phyloP scores from a whole-genome alignment of 2,113 vertebrate genomes.

The Eolophus roseicapilla region DNA sequence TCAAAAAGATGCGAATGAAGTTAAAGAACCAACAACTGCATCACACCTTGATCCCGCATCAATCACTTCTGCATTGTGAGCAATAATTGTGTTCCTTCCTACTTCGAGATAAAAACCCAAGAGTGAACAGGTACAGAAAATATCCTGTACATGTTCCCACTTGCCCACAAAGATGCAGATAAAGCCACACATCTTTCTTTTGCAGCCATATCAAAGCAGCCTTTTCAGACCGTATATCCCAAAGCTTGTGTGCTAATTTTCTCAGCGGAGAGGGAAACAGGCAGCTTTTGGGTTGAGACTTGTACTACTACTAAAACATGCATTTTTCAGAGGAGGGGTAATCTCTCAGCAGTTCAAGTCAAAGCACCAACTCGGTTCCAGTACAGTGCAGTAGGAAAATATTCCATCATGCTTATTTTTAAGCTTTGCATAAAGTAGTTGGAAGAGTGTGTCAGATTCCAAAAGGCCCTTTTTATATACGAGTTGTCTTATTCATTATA shows the following conservation, averaged over 20 bases:
- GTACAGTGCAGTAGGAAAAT: neutral
- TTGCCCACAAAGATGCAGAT: neutral
- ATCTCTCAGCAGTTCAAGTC: neutral
- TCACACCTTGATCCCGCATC: neutral
- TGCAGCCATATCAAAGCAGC: neutral
- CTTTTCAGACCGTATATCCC: neutral
- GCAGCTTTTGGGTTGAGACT: neutral
- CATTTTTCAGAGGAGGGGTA: neutral
- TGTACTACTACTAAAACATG: neutral
- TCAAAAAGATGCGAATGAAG: accelerated
- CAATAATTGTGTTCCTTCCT: neutral
- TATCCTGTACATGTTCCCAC: neutral
- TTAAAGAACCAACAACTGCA: neutral
- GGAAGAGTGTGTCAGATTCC: neutral
- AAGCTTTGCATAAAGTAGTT: neutral
- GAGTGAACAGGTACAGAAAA: neutral
- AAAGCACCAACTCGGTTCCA: neutral
- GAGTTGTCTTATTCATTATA: neutral
- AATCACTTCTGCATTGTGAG: neutral
- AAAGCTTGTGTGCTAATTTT: neutral
- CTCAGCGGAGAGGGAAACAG: neutral
- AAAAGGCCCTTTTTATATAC: neutral
- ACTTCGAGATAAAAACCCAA: neutral
- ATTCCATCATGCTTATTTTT: neutral
- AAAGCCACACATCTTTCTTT: neutral